Evolutionary conservation across 2,113 vertebrate species (phyloP), one percentile per base, ranked within the genome.

Genomic region (Erythrocercus mccallii): DNA sequence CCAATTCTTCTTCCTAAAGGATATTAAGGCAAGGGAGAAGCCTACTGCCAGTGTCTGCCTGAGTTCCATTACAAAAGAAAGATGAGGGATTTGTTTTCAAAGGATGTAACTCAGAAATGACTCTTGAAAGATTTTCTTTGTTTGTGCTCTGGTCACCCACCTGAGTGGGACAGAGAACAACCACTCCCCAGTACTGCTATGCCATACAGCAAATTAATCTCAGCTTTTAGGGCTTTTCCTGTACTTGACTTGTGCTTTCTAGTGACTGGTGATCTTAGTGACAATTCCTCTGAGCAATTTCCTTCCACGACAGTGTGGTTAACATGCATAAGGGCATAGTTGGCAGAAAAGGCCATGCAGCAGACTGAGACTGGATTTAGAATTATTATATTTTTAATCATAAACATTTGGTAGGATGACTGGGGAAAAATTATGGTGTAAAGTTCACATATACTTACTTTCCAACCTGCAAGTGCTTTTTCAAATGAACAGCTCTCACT

Each of bases 401-500:
- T 82, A 88, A 69, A 94, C n/a, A 85, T 87, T 89, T 88, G 73
- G 66, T 90, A 71, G 48, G 61, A 90, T 69, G 85, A 93, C 47
- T 27, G 28, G 11, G 44, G 16, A 6, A 44, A 95, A 54, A 11
- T 56, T 74, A 94, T 33, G 71, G 92, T 69, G 50, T 53, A 11
- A 78, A 38, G 64, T 38, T 88, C 90, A 91, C 90, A 78, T 24
- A 74, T 27, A 50, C 84, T 89, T 48, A 81, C 88, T 82, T 97
- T 97, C 94, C 97, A 96, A 96, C 17, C 97, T 97, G 98, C 97
- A 97, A 97, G 28, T 93, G 77, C 89, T 97, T 95, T 98, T 97
- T 94, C 80, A 95, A 97, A 98, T 98, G 97, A 98, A 98, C 96
- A 98, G 98, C 97, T 95, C 77, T 93, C 71, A 35, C 37, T 53